phyloP scores from a whole-genome alignment of 2,888 invertebrate species.

The Heteropelma amictum region DNA sequence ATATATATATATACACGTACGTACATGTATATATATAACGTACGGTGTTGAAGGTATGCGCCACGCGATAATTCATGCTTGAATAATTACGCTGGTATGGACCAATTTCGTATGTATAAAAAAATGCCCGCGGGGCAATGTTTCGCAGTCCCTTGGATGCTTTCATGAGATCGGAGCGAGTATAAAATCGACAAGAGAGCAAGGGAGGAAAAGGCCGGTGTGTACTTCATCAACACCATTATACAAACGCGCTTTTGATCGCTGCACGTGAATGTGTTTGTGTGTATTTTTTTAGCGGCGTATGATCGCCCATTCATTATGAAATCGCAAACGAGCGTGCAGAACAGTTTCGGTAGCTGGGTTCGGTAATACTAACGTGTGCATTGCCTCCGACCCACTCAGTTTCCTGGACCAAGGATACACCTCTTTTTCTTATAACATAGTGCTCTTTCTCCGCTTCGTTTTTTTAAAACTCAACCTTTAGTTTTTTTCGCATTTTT shows the following conservation, averaged over 20 bases:
- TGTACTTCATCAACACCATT: constrained; percentile 28
- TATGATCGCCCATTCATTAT: constrained; percentile 60
- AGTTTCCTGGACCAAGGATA: constrained; percentile 21
- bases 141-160: constrained; percentile 37
- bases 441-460: too few species aligned
- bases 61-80: constrained; percentile 68
- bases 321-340: constrained; percentile 62
- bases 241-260: constrained; percentile 32
- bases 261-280: constrained; percentile 37
- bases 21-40: constrained; percentile 50
- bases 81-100: constrained; percentile 69
- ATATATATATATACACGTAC: constrained; percentile 8
- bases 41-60: constrained; percentile 45
- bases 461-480: background rate
- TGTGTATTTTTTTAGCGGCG: constrained; percentile 48
- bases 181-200: constrained; percentile 1
- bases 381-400: constrained; percentile 42
- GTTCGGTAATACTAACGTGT: constrained; percentile 56
- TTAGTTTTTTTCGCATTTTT: background rate
- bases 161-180: constrained; percentile 29
- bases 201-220: background rate
- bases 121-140: constrained; percentile 32
- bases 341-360: constrained; percentile 58
- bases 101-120: constrained; percentile 34
- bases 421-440: constrained; percentile 1